These are phyloP conservation scores for Octopus sinensis DNA, from an alignment of 1,140 invertebrate species.

Conservation along the genomic window DNA sequence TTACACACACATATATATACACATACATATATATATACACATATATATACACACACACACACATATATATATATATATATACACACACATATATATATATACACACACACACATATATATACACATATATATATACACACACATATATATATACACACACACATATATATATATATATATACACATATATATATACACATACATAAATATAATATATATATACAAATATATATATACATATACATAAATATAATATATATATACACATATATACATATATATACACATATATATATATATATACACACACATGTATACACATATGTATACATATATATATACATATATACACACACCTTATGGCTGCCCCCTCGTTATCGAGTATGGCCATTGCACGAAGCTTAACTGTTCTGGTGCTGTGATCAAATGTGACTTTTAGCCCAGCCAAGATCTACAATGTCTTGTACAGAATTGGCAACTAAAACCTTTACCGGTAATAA, in stretches of 20 bases:
- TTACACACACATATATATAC: background rate
- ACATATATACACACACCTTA: no score
- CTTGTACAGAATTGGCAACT: no score
- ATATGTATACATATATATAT: background rate
- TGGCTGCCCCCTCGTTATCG: no score
- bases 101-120: background rate
- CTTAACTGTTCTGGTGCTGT: no score
- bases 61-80: background rate
- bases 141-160: background rate
- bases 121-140: background rate
- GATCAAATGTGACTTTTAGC: no score
- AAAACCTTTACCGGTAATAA: no score
- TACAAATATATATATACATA: no score
- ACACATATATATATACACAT: no score
- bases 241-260: background rate
- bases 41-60: background rate
- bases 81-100: background rate
- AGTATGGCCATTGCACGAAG: no score
- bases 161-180: background rate
- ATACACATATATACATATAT: background rate
- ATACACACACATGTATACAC: background rate
- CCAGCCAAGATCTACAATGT: no score
- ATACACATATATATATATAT: conserved; percentile 5
- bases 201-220: no score
- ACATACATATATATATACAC: background rate